These are phyloP conservation scores for Sebastolobus alascanus DNA, from an alignment of 2,797 vertebrate species.

Conservation along the genomic window DNA sequence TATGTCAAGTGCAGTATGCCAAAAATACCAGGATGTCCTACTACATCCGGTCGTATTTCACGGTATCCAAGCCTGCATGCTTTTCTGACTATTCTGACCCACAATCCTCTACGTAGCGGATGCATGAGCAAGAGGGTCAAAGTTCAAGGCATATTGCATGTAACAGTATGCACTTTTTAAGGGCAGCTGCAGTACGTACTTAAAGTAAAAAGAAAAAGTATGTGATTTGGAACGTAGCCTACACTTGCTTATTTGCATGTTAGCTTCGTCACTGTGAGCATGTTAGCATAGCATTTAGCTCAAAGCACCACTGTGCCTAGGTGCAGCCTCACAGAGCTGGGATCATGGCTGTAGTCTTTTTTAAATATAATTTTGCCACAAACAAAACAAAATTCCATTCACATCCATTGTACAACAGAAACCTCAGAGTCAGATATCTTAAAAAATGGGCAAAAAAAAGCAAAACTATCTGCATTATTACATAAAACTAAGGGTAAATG, in stretches of 20 bases:
- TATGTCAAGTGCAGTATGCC: not conserved
- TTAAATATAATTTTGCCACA: not conserved
- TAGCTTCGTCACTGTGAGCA: too few species aligned
- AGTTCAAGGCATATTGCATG: not conserved
- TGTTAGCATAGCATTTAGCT: not conserved
- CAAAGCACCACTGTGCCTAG: not conserved
- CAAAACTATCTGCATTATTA: not conserved
- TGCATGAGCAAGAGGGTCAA: not conserved
- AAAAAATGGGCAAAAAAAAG: not conserved
- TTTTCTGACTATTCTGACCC: not conserved
- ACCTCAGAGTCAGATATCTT: not conserved
- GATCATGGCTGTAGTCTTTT: too few species aligned
- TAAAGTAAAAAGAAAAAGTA: not conserved
- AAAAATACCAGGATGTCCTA: accelerated
- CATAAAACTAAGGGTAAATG: not conserved
- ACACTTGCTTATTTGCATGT: too few species aligned
- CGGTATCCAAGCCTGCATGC: not conserved
- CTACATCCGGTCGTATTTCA: not conserved
- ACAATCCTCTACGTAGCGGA: not conserved
- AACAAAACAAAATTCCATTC: not conserved
- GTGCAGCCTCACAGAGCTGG: not conserved
- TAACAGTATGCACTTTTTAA: too few species aligned
- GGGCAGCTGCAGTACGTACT: too few species aligned
- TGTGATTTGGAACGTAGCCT: not conserved
- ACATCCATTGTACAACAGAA: not conserved